Conservation (phyloP, 2,113 vertebrate genomes). For the Otolemur garnettii region DNA sequence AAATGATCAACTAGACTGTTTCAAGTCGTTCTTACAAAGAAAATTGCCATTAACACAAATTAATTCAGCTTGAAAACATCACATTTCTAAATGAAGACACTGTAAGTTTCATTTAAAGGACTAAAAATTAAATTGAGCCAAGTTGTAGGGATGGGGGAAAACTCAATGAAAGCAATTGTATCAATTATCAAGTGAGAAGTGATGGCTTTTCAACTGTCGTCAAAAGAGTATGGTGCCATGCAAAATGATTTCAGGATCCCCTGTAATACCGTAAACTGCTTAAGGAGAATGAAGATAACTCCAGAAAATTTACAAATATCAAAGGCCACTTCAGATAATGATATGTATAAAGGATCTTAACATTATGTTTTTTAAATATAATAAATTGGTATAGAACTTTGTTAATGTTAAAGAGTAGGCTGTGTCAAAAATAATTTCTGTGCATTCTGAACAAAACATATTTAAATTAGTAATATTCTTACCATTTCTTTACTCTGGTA, state of each 20-base stretch:
- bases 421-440: neutral
- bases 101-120: neutral
- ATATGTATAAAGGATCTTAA: neutral
- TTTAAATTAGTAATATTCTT: neutral
- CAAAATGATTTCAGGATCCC: neutral
- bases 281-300: neutral
- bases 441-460: slow-evolving; percentile 17
- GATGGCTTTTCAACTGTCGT: neutral
- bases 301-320: neutral
- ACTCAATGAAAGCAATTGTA: neutral
- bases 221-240: neutral
- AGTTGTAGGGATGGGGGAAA: neutral
- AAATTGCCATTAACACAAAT: neutral
- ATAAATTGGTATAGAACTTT: neutral
- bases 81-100: neutral
- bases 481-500: neutral
- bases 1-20: neutral
- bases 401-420: neutral
- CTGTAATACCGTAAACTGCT: neutral
- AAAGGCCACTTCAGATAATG: neutral
- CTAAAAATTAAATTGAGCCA: slow-evolving; percentile 21
- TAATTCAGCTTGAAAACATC: neutral
- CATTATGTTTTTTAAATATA: neutral
- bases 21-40: neutral
- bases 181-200: neutral